These are phyloP conservation scores for Ammodytes dubius DNA, from an alignment of 2,113 vertebrate species.

Conservation along the genomic window DNA sequence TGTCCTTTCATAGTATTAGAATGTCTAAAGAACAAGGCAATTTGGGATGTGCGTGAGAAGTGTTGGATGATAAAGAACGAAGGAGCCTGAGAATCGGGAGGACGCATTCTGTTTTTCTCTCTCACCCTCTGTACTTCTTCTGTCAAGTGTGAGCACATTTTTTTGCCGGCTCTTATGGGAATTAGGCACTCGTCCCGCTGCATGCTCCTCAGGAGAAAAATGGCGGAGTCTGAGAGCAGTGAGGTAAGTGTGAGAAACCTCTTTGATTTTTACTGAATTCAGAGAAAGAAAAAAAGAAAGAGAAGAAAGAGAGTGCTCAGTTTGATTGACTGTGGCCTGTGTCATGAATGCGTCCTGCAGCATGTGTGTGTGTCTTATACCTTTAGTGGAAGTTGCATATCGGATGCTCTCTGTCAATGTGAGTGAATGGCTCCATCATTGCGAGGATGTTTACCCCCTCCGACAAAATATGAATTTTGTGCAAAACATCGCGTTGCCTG, in stretches of 20 bases:
- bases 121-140: slow-evolving; percentile 34
- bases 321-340: not conserved
- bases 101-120: not conserved
- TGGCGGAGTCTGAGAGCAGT: slow-evolving; percentile 94
- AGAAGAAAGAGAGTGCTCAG: not conserved
- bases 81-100: not conserved
- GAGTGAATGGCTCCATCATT: slow-evolving; percentile 4
- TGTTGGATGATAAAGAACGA: slow-evolving; percentile 4
- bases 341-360: slow-evolving; percentile 10
- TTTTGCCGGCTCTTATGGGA: slow-evolving; percentile 92
- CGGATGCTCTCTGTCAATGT: slow-evolving; percentile 29
- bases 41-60: slow-evolving; percentile 40
- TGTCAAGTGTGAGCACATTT: slow-evolving; percentile 33
- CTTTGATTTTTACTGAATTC: slow-evolving; percentile 14
- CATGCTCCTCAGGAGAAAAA: slow-evolving; percentile 97
- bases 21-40: slow-evolving; percentile 34
- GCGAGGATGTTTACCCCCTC: not conserved
- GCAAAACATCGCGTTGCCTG: slow-evolving; percentile 11
- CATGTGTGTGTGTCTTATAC: slow-evolving; percentile 5
- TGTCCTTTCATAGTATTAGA: not conserved
- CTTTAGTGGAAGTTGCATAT: slow-evolving; percentile 44
- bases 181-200: slow-evolving; percentile 99
- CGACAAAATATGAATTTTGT: not conserved
- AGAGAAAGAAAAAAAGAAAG: no score
- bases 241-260: slow-evolving; percentile 89